Percentiles rank a stretch among this genome's conserved stretches.
Conservation (phyloP, 2,797 vertebrate genomes). For the Pseudocheirus occidentalis region DNA sequence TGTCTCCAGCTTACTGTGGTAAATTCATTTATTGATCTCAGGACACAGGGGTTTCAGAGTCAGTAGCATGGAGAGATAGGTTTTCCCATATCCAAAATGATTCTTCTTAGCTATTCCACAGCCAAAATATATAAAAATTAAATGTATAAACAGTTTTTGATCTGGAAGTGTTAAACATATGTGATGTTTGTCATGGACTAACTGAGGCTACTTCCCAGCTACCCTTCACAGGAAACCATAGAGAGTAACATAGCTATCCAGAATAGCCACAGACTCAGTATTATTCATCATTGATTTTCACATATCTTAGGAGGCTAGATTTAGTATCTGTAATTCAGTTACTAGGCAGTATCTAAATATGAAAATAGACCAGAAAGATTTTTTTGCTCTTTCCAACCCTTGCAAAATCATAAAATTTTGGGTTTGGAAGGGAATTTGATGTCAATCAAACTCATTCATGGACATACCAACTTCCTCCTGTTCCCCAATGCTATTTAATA, state of each 20-base stretch:
- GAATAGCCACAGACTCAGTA: not conserved
- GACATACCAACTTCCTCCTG: not conserved
- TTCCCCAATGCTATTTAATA: not conserved
- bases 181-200: not conserved
- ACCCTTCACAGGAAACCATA: not conserved
- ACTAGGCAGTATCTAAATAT: not conserved
- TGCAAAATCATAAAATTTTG: not conserved
- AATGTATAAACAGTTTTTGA: not conserved
- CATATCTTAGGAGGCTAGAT: not conserved
- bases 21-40: not conserved
- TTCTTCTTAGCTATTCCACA: not conserved
- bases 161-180: not conserved
- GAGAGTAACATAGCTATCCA: not conserved
- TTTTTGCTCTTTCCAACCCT: not conserved
- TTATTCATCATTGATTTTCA: not conserved
- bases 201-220: not conserved
- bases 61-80: not conserved
- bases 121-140: not conserved
- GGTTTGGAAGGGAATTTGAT: not conserved
- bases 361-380: not conserved
- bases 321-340: not conserved
- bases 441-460: not conserved
- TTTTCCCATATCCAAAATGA: not conserved
- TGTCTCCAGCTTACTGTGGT: not conserved
- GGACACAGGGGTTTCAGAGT: not conserved